These are phyloP conservation scores for Paralichthys olivaceus DNA, from an alignment of 2,113 vertebrate species.

Conservation along the genomic window DNA sequence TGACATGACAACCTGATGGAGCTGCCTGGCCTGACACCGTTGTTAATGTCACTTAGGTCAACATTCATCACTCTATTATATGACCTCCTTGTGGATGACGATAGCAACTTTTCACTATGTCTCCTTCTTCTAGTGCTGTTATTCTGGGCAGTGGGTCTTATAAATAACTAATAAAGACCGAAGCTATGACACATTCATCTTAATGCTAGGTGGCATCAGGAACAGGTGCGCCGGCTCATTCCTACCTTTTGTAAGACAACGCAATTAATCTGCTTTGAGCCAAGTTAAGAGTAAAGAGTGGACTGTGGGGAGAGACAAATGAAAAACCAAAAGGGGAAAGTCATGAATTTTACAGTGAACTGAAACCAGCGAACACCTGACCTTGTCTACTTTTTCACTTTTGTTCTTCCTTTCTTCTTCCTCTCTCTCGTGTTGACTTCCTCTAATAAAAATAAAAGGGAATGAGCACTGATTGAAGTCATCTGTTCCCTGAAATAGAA, in stretches of 20 bases:
- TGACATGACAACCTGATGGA: slow-evolving; percentile 26
- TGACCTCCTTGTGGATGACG: not conserved
- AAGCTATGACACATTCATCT: slow-evolving; percentile 73
- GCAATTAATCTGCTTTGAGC: slow-evolving; percentile 75
- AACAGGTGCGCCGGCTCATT: slow-evolving; percentile 69
- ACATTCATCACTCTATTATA: slow-evolving; percentile 36
- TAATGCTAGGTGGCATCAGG: slow-evolving; percentile 62
- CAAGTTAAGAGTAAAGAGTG: slow-evolving; percentile 59
- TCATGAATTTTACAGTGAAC: slow-evolving; percentile 79
- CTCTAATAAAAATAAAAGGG: slow-evolving; percentile 12
- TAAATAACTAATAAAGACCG: slow-evolving; percentile 76
- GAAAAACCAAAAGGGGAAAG: slow-evolving; percentile 70
- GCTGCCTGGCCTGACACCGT: not conserved
- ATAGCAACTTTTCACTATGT: slow-evolving; percentile 9
- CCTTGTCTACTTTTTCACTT: slow-evolving; percentile 52
- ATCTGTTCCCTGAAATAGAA: slow-evolving; percentile 44
- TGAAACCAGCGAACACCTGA: slow-evolving; percentile 50
- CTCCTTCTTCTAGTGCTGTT: slow-evolving; percentile 63
- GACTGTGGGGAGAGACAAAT: slow-evolving; percentile 65
- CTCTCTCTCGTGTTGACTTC: not conserved
- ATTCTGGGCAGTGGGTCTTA: slow-evolving; percentile 72
- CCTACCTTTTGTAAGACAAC: slow-evolving; percentile 55
- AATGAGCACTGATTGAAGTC: slow-evolving; percentile 15
- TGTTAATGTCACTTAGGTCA: slow-evolving; percentile 40
- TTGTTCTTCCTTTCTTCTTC: no score